A percentile compares a stretch with the other conserved stretches of the same genome.
Conservation (phyloP, 2,888 invertebrate species). For the Melinaea marsaeus region DNA sequence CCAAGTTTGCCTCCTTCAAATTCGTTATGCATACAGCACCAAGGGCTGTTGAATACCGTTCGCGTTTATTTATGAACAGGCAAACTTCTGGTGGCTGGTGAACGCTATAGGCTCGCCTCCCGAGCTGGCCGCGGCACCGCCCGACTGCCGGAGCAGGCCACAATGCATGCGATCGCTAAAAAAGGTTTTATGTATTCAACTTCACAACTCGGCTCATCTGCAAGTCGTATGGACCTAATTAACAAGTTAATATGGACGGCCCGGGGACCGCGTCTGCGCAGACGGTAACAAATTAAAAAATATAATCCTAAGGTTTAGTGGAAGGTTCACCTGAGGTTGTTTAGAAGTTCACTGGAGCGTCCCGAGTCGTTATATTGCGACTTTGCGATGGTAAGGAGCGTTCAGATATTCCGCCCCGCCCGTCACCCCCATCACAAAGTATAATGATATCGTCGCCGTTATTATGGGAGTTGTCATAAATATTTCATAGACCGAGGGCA, state of each 20-base stretch:
- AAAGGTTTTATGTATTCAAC: conserved; percentile 84
- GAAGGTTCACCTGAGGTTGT: conserved; percentile 54
- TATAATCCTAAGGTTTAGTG: conserved; percentile 38
- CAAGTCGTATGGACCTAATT: conserved; percentile 94
- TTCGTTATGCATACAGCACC: conserved; percentile 80
- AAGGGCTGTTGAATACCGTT: conserved; percentile 80
- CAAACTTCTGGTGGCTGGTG: conserved; percentile 78
- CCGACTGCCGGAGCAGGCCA: conserved; percentile 50
- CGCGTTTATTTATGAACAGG: conserved; percentile 80
- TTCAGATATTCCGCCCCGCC: conserved; percentile 77
- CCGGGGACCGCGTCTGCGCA: conserved; percentile 79
- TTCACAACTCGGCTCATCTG: conserved; percentile 87
- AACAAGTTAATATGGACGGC: conserved; percentile 93
- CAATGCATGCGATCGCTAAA: conserved; percentile 78
- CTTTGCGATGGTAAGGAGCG: conserved; percentile 77
- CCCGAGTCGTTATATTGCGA: conserved; percentile 56
- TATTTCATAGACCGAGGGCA: conserved; percentile 76
- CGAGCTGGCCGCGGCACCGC: conserved; percentile 27
- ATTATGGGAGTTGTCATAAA: conserved; percentile 77
- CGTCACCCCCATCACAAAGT: conserved; percentile 79
- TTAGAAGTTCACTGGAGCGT: conserved; percentile 45
- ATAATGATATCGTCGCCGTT: conserved; percentile 78
- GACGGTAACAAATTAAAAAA: conserved; percentile 36
- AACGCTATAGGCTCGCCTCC: conserved; percentile 72
- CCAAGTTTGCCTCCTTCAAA: conserved; percentile 79